These are phyloP conservation scores for Dermatemys mawii DNA, from an alignment of 2,113 vertebrate species.

Conservation along the genomic window DNA sequence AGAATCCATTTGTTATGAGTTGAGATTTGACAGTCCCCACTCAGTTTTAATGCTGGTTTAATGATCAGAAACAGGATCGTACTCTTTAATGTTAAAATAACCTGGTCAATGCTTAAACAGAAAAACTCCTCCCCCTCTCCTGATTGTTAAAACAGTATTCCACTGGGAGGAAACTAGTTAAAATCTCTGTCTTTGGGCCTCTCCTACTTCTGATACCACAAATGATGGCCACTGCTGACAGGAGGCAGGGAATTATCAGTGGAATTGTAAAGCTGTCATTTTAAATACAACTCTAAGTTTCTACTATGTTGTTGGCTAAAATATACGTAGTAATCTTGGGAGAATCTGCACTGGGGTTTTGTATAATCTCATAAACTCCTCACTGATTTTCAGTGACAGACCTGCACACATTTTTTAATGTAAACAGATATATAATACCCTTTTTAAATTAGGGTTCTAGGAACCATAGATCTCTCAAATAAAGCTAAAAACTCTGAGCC, in stretches of 20 bases:
- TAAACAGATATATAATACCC: not conserved
- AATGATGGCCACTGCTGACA: not conserved
- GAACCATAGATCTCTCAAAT: not conserved
- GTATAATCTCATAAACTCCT: not conserved
- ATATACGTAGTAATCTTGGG: not conserved
- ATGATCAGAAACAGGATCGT: rapidly evolving
- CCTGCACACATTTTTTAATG: rapidly evolving
- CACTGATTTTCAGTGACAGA: not conserved
- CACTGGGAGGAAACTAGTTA: not conserved
- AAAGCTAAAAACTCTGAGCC: not conserved
- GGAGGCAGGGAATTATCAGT: not conserved
- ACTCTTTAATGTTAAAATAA: not conserved
- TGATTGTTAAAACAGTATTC: not conserved
- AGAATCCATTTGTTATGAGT: not conserved
- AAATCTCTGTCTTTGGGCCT: not conserved
- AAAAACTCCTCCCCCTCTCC: not conserved
- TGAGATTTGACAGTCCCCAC: not conserved
- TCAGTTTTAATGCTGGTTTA: not conserved
- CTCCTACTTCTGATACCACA: rapidly evolving
- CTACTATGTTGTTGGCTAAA: not conserved
- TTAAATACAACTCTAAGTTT: rapidly evolving
- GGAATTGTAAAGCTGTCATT: not conserved
- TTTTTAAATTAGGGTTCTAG: not conserved
- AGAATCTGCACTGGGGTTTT: not conserved
- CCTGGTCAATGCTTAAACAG: not conserved